Percentiles rank a stretch among this genome's conserved stretches.
These are phyloP conservation scores for Calidris pugnax DNA, from an alignment of 2,113 vertebrate genomes.

Conservation along the genomic window DNA sequence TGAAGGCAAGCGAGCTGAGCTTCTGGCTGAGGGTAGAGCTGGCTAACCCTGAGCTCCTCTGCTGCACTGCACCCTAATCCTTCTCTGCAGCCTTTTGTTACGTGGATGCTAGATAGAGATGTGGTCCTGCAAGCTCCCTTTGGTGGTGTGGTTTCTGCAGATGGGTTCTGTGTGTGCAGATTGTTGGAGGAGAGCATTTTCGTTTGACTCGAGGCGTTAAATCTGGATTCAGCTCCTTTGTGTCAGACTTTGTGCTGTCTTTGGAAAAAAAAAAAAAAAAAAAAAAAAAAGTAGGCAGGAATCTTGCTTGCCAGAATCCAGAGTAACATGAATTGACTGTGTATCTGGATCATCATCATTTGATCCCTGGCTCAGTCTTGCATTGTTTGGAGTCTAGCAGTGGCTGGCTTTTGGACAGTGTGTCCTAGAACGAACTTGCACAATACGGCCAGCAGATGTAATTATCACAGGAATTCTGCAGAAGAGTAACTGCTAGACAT, in stretches of 20 bases:
- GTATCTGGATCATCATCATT: not conserved
- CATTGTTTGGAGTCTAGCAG: not conserved
- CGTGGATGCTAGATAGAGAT: not conserved
- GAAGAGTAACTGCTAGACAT: constrained; percentile 29
- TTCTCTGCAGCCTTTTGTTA: not conserved
- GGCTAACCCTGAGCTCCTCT: not conserved
- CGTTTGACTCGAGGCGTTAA: not conserved
- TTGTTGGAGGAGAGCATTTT: not conserved
- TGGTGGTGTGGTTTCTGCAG: not conserved
- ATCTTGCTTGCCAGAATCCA: not conserved
- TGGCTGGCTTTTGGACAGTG: not conserved
- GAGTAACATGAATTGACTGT: not conserved
- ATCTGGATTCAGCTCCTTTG: not conserved
- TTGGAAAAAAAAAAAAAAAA: not conserved
- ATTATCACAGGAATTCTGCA: constrained; percentile 44
- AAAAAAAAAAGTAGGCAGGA: not conserved
- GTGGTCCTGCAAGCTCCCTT: not conserved
- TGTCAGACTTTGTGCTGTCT: not conserved
- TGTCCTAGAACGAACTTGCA: constrained; percentile 35
- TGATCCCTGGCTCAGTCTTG: not conserved
- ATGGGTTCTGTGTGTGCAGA: not conserved
- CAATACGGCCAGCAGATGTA: not conserved
- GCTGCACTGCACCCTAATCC: accelerated
- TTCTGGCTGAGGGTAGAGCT: not conserved
- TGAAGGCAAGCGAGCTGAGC: not conserved